Evolutionary conservation across 2,113 vertebrate genomes (phyloP).

Genomic region (Atrichornis clamosus): DNA sequence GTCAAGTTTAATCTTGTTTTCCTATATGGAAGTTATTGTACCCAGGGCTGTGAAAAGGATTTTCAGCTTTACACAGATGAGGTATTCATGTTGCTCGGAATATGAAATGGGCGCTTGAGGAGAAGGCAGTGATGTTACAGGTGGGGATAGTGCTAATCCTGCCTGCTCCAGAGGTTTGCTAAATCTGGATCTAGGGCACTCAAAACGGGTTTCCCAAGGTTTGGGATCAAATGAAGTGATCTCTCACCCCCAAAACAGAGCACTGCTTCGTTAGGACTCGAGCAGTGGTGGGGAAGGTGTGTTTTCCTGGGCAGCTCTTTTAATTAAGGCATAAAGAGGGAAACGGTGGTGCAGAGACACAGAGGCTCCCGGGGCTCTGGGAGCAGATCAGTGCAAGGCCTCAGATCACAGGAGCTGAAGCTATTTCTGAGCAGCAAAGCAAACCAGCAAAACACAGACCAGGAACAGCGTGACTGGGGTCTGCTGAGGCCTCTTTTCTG

Average conservation of each 20-base stretch:
- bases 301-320: background rate
- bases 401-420: background rate
- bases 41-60: constrained; percentile 10
- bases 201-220: background rate
- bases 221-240: background rate
- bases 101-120: background rate
- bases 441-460: background rate
- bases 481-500: background rate
- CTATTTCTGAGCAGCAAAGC: background rate
- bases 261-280: fast-evolving
- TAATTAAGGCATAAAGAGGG: background rate
- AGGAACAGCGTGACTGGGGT: background rate
- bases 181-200: background rate
- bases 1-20: constrained; percentile 58
- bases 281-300: background rate
- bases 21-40: background rate
- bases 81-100: background rate
- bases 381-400: background rate
- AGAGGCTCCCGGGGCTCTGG: background rate
- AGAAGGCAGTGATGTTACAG: background rate
- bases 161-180: background rate
- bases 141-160: background rate
- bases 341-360: background rate
- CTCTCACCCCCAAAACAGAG: background rate
- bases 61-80: constrained; percentile 21